Evolutionary conservation across 1,140 invertebrate species (phyloP).

Genomic region (Andrena cerasifolii): DNA sequence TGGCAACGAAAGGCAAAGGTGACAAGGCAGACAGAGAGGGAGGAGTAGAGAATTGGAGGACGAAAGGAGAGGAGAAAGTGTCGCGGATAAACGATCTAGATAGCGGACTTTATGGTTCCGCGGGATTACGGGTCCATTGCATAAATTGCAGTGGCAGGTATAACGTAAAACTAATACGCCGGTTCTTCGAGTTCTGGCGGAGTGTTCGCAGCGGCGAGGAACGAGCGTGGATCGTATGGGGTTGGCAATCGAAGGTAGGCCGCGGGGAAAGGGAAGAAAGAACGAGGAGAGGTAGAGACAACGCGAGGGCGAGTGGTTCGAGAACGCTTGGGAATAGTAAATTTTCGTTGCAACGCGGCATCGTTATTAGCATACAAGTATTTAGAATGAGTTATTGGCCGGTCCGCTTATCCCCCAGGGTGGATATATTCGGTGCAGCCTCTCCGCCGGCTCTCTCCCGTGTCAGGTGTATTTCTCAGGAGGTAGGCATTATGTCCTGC

Average conservation of each 20-base stretch:
- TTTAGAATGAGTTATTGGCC: conserved; percentile 78
- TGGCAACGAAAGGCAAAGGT: too few species aligned
- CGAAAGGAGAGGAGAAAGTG: conserved; percentile 13
- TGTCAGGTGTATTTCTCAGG: conserved; percentile 74
- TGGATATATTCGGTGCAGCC: conserved; percentile 62
- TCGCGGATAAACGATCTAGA: conserved; percentile 66
- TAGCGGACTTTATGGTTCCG: conserved; percentile 62
- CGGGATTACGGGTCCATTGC: conserved; percentile 60
- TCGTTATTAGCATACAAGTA: conserved; percentile 78
- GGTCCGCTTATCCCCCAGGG: conserved; percentile 67
- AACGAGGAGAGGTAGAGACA: background rate
- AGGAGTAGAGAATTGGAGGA: background rate
- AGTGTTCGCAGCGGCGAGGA: background rate
- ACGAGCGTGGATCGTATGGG: background rate
- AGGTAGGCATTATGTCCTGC: conserved; percentile 65
- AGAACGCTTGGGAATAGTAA: conserved; percentile 73
- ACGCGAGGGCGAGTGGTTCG: conserved; percentile 9
- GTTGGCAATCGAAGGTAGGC: conserved; percentile 8
- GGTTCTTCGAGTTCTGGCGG: conserved; percentile 45
- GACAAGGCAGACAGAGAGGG: conserved; percentile 2
- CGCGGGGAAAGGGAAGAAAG: conserved; percentile 2
- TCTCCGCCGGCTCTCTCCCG: conserved; percentile 36
- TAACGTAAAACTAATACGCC: conserved; percentile 74
- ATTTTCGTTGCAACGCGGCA: conserved; percentile 71
- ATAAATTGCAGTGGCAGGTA: conserved; percentile 68